A percentile compares a stretch with the other conserved stretches of the same genome.
Conservation (phyloP, 1,140 invertebrate genomes). For the Drosophila kohkoa region DNA sequence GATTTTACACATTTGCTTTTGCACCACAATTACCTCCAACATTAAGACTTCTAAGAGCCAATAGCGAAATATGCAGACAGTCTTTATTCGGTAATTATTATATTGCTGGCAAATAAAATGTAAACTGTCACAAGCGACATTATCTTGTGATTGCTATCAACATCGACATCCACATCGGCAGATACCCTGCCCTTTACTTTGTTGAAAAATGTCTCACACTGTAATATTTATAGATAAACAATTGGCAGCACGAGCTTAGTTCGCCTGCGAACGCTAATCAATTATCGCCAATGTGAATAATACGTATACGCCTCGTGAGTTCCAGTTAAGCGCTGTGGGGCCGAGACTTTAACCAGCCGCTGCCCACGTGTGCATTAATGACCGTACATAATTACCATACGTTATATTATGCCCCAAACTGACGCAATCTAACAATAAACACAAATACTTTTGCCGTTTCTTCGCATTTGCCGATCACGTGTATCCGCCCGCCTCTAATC, state of each 20-base stretch:
- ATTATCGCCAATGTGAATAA: slow-evolving; percentile 5
- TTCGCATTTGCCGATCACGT: slow-evolving; percentile 61
- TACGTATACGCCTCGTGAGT: slow-evolving; percentile 23
- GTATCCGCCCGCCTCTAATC: slow-evolving; percentile 29
- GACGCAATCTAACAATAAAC: slow-evolving; percentile 1
- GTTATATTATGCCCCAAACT: too few species aligned
- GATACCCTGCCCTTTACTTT: slow-evolving; percentile 1
- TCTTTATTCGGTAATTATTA: too few species aligned
- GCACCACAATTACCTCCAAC: too few species aligned
- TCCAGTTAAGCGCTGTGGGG: neutral
- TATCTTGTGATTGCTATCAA: too few species aligned
- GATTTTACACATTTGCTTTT: too few species aligned
- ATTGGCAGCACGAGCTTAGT: neutral
- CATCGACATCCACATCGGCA: neutral
- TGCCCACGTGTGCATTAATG: slow-evolving; percentile 23
- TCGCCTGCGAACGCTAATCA: slow-evolving; percentile 32
- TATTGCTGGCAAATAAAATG: too few species aligned
- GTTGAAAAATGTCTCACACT: slow-evolving; percentile 6
- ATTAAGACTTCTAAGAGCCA: too few species aligned
- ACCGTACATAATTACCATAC: slow-evolving; percentile 7
- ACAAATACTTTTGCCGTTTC: slow-evolving; percentile 16
- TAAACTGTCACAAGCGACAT: too few species aligned
- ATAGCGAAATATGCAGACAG: too few species aligned
- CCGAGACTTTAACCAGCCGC: slow-evolving; percentile 11
- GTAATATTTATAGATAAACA: slow-evolving; percentile 1